Evolutionary conservation across 2,888 invertebrate species (phyloP).

Genomic region (Cryptocephalus primarius): DNA sequence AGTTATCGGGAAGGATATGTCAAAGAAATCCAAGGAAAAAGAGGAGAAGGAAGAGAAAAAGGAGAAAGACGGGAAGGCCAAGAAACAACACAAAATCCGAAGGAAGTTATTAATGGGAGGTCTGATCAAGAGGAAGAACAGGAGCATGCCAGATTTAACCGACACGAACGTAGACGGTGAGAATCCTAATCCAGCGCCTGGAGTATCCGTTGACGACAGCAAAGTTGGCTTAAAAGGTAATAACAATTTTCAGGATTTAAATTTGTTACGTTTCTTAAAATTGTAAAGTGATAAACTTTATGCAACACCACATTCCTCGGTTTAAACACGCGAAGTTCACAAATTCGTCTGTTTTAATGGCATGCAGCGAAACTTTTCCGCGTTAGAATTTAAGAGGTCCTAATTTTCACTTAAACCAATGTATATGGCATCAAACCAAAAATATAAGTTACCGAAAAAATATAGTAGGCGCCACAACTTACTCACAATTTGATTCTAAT

Average conservation of each 20-base stretch:
- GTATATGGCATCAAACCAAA: no score
- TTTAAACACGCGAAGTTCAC: no score
- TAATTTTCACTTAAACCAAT: no score
- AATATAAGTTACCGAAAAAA: no score
- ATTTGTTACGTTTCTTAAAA: no score
- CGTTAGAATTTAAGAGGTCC: no score
- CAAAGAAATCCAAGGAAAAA: slow-evolving; percentile 34
- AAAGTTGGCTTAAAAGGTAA: slow-evolving; percentile 54
- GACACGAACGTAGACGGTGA: slow-evolving; percentile 57
- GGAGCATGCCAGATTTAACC: slow-evolving; percentile 85
- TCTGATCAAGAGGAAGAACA: slow-evolving; percentile 74
- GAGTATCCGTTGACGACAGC: slow-evolving; percentile 62
- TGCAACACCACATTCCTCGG: no score
- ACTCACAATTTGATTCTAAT: no score
- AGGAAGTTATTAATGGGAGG: slow-evolving; percentile 84
- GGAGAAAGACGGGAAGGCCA: slow-evolving; percentile 62
- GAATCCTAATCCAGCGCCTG: slow-evolving; percentile 31
- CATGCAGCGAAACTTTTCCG: no score
- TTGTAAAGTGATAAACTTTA: no score
- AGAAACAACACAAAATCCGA: slow-evolving; percentile 84
- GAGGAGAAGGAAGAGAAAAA: slow-evolving; percentile 52
- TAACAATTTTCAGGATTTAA: neutral
- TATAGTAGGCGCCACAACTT: no score
- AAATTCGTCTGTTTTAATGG: no score
- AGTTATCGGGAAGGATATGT: slow-evolving; percentile 25